A percentile compares a stretch with the other conserved stretches of the same genome.
phyloP scores from a whole-genome alignment of 2,797 vertebrate species.

The Coendou prehensilis region DNA sequence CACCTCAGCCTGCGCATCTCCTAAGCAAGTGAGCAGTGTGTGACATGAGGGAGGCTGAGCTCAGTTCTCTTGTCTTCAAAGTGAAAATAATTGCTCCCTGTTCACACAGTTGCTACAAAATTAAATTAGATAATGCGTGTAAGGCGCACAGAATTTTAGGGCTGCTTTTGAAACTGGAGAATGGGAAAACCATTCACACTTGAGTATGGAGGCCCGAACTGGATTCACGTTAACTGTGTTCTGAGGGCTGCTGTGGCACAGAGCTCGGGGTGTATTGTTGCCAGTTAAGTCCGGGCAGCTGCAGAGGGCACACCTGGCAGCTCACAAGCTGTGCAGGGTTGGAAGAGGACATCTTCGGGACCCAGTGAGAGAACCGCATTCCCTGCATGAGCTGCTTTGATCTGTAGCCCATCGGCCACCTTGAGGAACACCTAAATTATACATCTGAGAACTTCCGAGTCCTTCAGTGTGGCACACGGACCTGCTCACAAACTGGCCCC shows the following conservation, averaged over 20 bases:
- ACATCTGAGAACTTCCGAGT: background rate
- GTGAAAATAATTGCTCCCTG: background rate
- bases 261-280: background rate
- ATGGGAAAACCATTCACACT: conserved; percentile 18
- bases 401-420: background rate
- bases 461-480: background rate
- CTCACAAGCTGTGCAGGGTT: background rate
- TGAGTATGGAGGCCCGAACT: background rate
- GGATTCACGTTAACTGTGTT: background rate
- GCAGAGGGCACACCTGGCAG: background rate
- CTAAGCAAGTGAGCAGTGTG: background rate
- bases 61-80: conserved; percentile 13
- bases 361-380: background rate
- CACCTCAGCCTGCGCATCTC: background rate
- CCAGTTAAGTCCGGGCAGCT: background rate
- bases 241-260: background rate
- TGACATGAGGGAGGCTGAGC: background rate
- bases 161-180: background rate
- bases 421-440: conserved; percentile 4
- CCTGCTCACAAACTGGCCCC: background rate
- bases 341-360: background rate
- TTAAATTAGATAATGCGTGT: background rate
- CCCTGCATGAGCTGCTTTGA: background rate
- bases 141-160: background rate
- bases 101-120: background rate